Base-by-base conservation (phyloP, 2,113 vertebrate species). In the Anser cygnoides region DNA sequence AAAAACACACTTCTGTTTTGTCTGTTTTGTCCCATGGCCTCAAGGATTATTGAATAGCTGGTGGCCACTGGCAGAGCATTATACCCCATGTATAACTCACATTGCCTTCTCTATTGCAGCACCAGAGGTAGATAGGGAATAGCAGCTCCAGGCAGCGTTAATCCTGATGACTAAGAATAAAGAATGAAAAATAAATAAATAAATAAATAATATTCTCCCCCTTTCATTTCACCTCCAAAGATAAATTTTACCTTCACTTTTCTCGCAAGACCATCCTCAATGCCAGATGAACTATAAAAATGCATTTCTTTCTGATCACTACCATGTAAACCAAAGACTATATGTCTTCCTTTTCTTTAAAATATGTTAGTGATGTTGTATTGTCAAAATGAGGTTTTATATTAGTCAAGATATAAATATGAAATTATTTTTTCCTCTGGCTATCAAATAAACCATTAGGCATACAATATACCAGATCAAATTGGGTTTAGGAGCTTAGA, bases 221-320 rank as follows among this genome's bases (percentile, higher is more conserved):
- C 29, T 4, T 89, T 84, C 19, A 50, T 81, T 87, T 92, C 73
- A 77, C 25, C 29, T 91, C 28, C 43, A 84, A 84, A 92, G 7
- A 58, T 41, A 85, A 79, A 85, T 68, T 72, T 76, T 68, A 39
- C 55, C 49, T 78, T 73, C 0, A 4, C 4, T 90, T 94, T 86
- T 86, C 72, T 88, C 41, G 33, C 41, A 68, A 70, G 28, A 92
- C 6, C n/a, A 54, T 81, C 28, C 59, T 83, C 55, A 9, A 67
- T 55, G 28, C 16, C 67, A 65, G 70, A 68, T 35, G 13, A 84
- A 39, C 37, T 84, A 67, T 52, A 93, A 94, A 91, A 95, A 81
- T 25, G 10, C 37, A 41, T 18, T 80, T 76, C 39, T 73, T 93
- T 93, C 59, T 84, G 59, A 81, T 66, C 55, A 33, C 12, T 75